Evolutionary conservation across 2,113 vertebrate species (phyloP).

Genomic region (Nasalis larvatus): DNA sequence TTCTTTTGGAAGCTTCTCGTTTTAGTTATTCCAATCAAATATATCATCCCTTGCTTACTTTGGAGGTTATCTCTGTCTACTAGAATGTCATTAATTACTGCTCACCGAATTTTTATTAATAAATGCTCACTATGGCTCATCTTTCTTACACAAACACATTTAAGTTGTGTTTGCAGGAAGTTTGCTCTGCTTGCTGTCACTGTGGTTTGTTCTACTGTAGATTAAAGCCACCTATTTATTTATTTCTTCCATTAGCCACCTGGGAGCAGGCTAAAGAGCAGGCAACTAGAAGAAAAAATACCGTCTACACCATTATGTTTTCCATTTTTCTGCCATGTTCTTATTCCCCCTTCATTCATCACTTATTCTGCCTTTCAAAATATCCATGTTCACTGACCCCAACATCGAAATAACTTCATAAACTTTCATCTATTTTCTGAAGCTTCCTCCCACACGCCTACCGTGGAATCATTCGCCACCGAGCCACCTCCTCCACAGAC

Average conservation of each 20-base stretch:
- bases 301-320: background rate
- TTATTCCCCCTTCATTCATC: background rate
- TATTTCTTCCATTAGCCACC: background rate
- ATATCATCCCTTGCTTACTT: background rate
- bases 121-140: fast-evolving
- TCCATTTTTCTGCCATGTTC: background rate
- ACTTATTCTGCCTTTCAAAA: conserved; percentile 27
- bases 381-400: background rate
- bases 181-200: background rate
- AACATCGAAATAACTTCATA: background rate
- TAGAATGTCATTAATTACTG: background rate
- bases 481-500: conserved; percentile 38
- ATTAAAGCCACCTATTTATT: background rate
- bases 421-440: background rate
- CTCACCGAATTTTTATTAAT: background rate
- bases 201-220: background rate
- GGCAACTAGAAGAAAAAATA: fast-evolving
- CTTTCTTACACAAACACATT: background rate
- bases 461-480: background rate
- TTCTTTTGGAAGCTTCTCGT: background rate
- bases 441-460: background rate
- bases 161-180: background rate
- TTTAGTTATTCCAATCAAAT: background rate
- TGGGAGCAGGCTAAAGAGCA: background rate
- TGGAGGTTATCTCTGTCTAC: background rate